Evolutionary conservation across 1,140 invertebrate genomes (phyloP), one percentile per base, ranked within the genome.

Genomic region (Akabosia matsudoensis): DNA sequence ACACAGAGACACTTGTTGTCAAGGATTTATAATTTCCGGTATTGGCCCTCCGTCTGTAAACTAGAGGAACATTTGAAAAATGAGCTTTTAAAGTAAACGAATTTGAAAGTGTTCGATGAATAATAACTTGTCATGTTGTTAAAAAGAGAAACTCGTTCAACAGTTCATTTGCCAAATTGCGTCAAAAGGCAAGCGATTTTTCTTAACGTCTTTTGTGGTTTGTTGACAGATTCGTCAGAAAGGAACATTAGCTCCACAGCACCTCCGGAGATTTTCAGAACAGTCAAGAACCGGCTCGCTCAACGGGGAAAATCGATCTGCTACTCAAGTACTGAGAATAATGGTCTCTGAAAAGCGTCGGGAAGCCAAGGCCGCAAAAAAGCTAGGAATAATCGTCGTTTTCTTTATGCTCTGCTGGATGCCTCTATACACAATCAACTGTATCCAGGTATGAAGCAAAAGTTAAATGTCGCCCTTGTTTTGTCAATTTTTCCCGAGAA

Each of bases 341-440:
- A 86, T 94, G 2, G 92, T 92, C 0, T 91, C 92, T 0, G 91
- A 91, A 0, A 89, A 92, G 76, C 92, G 92, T 80, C 87, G 92
- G n/a, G 94, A 96, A 83, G 92, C 95, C 1, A 95, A 95, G 85
- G 93, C 93, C 7, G 95, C 94, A 0, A 93, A 95, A 82, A 96
- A 94, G 84, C 87, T 97, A 0, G 92, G 92, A 54, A 91, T 95
- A 76, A 96, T 97, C 71, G 94, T 97, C 0, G 85, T 93, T 37
- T 95, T 96, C 85, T 97, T 97, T 86, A 93, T 96, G 85, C 88
- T 96, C 64, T 96, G 93, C 83, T 97, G 94, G 94, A 92, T 96
- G 70, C 94, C 94, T 0, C 86, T 97, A 1, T 96, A 96, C 85
- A 95, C 93, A 30, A 93, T 95, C 78, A 96, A 97, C 84, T 94